Evolutionary conservation across 2,888 invertebrate species (phyloP).

Genomic region (Xanthia togata): DNA sequence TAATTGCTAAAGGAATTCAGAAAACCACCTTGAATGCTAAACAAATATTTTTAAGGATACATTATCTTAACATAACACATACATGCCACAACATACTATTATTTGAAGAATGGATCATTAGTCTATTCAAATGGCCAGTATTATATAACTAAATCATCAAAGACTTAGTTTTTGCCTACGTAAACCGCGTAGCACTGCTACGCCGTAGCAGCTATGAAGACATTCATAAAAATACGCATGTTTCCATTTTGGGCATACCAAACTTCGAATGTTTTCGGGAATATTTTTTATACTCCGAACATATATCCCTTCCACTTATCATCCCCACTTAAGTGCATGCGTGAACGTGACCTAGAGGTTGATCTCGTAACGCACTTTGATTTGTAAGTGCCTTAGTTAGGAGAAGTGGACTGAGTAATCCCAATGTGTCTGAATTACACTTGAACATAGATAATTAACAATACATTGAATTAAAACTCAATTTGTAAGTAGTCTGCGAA

Average conservation of each 20-base stretch:
- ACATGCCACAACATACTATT: neutral
- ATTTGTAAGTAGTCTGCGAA: neutral
- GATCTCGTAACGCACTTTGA: slow-evolving; percentile 30
- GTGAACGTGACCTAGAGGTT: slow-evolving; percentile 32
- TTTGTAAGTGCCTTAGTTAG: slow-evolving; percentile 20
- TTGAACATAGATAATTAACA: slow-evolving; percentile 1
- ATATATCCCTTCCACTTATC: slow-evolving; percentile 8
- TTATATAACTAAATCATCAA: neutral
- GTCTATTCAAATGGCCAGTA: neutral
- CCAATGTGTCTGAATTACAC: slow-evolving; percentile 2
- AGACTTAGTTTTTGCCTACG: neutral
- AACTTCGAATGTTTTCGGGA: neutral
- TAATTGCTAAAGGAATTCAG: neutral
- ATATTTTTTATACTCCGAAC: neutral
- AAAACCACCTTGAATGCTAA: neutral
- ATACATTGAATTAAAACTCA: neutral
- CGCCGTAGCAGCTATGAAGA: slow-evolving; percentile 16
- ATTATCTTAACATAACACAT: too few species aligned
- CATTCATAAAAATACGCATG: neutral
- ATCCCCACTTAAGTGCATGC: slow-evolving; percentile 16
- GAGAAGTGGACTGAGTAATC: slow-evolving; percentile 11
- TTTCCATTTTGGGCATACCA: neutral
- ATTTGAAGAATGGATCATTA: neutral
- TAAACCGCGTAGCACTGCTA: slow-evolving; percentile 7
- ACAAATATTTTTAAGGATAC: neutral